These are phyloP conservation scores for Vulpes lagopus DNA, from an alignment of 2,113 vertebrate genomes.

Conservation along the genomic window DNA sequence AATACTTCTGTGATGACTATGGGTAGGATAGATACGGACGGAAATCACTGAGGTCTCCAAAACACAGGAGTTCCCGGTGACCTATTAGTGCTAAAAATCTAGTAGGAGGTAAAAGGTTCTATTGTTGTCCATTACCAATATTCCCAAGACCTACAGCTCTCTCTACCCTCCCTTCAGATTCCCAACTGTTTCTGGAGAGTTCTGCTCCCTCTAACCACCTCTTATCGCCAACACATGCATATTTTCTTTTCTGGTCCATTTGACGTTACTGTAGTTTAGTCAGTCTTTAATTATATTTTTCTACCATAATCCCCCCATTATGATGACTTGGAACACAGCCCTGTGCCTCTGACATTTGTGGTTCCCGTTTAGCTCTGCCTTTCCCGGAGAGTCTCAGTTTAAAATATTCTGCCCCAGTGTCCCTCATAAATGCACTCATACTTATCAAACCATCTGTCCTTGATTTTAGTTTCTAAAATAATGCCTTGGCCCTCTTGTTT, in stretches of 20 bases:
- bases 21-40: background rate
- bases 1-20: background rate
- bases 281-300: conserved; percentile 45
- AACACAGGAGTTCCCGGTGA: background rate
- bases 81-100: background rate
- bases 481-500: background rate
- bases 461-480: conserved; percentile 64
- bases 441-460: conserved; percentile 59
- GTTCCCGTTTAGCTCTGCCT: conserved; percentile 19
- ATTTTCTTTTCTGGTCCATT: conserved; percentile 50
- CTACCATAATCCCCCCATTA: background rate
- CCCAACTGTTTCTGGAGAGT: background rate
- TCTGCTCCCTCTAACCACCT: background rate
- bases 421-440: conserved; percentile 27
- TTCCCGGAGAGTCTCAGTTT: background rate
- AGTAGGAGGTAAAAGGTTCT: background rate
- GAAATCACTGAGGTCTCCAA: background rate
- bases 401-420: conserved; percentile 58
- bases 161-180: background rate
- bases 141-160: background rate
- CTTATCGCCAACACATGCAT: background rate
- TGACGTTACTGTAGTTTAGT: conserved; percentile 11
- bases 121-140: background rate
- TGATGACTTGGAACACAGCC: conserved; percentile 25
- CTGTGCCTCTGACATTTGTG: background rate